Evolutionary conservation across 1,140 invertebrate genomes (phyloP).

Genomic region (Coptotermes formosanus): DNA sequence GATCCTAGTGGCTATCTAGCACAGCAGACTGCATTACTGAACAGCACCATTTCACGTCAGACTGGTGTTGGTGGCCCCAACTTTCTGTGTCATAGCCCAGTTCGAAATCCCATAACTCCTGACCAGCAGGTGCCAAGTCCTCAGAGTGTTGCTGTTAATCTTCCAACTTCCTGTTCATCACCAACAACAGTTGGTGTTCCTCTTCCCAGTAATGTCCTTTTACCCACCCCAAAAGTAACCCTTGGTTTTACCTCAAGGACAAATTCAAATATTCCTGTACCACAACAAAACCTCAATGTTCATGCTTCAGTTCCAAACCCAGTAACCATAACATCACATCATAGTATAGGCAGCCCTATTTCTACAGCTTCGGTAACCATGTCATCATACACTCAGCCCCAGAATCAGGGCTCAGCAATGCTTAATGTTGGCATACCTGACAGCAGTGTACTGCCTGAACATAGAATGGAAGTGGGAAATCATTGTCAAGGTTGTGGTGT

Average conservation of each 20-base stretch:
- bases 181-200: slow-evolving; percentile 43
- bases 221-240: slow-evolving; percentile 34
- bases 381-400: neutral
- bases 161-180: slow-evolving; percentile 30
- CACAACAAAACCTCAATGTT: slow-evolving; percentile 1
- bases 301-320: neutral
- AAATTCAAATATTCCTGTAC: neutral
- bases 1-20: slow-evolving; percentile 86
- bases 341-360: neutral
- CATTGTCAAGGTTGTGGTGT: slow-evolving; percentile 48
- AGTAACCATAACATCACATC: slow-evolving; percentile 4
- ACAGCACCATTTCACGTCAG: slow-evolving; percentile 77
- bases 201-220: slow-evolving; percentile 48
- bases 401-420: neutral
- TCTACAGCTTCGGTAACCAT: neutral
- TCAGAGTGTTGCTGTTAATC: slow-evolving; percentile 38
- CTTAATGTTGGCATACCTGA: slow-evolving; percentile 47
- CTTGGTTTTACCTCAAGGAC: neutral
- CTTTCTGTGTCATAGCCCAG: slow-evolving; percentile 30
- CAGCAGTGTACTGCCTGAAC: slow-evolving; percentile 54
- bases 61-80: slow-evolving; percentile 50
- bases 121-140: slow-evolving; percentile 41
- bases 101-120: slow-evolving; percentile 39
- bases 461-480: slow-evolving; percentile 36
- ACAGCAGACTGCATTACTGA: slow-evolving; percentile 79